Percentiles rank a stretch among this genome's conserved stretches.
Evolutionary conservation across 2,888 invertebrate genomes (phyloP).

Genomic region (Elysia crispata): DNA sequence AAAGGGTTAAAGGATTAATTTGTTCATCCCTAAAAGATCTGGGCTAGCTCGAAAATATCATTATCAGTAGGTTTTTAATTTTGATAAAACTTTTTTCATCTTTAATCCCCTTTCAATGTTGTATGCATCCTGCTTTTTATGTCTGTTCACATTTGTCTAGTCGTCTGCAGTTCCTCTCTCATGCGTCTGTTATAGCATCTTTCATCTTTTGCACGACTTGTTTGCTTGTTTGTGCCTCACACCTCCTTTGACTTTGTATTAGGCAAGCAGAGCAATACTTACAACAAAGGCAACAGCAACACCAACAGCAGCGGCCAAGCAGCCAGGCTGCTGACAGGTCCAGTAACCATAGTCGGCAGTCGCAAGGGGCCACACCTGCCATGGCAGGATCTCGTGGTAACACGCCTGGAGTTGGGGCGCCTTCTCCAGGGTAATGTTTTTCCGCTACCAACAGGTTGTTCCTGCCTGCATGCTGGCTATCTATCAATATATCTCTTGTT

Average conservation of each 20-base stretch:
- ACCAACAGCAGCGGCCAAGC: conserved; percentile 24
- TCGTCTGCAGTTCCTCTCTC: no score
- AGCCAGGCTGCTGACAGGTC: conserved; percentile 12
- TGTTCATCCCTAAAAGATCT: no score
- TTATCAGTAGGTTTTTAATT: no score
- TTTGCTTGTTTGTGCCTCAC: background rate
- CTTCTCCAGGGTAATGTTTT: background rate
- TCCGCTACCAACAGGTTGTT: background rate
- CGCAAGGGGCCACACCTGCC: conserved; percentile 36
- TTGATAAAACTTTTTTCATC: no score
- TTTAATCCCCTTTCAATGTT: no score
- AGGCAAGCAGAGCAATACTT: conserved; percentile 47
- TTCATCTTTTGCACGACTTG: conserved; percentile 6
- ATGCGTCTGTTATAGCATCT: no score
- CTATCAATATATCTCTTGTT: no score
- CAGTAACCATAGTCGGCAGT: conserved; percentile 28
- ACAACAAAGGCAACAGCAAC: conserved; percentile 41
- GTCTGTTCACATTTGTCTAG: no score
- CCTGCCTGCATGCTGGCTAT: background rate
- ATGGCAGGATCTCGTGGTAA: conserved; percentile 58
- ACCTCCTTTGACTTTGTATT: conserved; percentile 16
- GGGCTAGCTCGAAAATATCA: no score
- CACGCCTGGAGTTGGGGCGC: conserved; percentile 49
- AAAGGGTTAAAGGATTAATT: no score
- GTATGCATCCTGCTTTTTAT: no score